Percentiles rank a stretch among this genome's conserved stretches.
These are phyloP conservation scores for Heliornis fulica DNA, from an alignment of 2,113 vertebrate genomes.

Conservation along the genomic window DNA sequence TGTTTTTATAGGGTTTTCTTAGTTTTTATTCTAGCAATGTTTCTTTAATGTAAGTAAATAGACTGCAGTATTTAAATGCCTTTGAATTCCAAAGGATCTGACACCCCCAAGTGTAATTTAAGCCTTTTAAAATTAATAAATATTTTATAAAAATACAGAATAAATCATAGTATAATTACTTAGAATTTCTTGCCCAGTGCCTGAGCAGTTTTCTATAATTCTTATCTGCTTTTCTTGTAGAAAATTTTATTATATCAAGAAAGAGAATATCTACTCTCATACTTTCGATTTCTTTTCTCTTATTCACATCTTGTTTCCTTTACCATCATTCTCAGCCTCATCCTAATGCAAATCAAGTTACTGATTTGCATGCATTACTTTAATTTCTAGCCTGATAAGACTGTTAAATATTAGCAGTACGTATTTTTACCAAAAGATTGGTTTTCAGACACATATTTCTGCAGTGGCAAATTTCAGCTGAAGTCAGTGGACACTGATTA, in stretches of 20 bases:
- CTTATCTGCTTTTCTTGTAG: not conserved
- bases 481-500: not conserved
- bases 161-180: not conserved
- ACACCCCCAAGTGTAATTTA: slow-evolving; percentile 10
- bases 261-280: not conserved
- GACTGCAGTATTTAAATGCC: not conserved
- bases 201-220: not conserved
- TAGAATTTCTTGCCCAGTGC: not conserved
- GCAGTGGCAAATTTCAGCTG: not conserved
- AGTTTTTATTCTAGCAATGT: not conserved
- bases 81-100: slow-evolving; percentile 38
- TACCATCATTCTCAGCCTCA: not conserved
- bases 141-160: slow-evolving; percentile 27
- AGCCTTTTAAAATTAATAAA: slow-evolving; percentile 32
- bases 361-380: not conserved
- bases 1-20: not conserved
- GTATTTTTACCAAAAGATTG: not conserved
- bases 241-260: not conserved
- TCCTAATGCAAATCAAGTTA: not conserved
- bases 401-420: not conserved
- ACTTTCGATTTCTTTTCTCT: not conserved
- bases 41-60: slow-evolving; percentile 37
- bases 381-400: not conserved
- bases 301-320: not conserved
- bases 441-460: not conserved